Conservation (phyloP, 2,888 invertebrate genomes). For the Drosophila niveifrons region DNA sequence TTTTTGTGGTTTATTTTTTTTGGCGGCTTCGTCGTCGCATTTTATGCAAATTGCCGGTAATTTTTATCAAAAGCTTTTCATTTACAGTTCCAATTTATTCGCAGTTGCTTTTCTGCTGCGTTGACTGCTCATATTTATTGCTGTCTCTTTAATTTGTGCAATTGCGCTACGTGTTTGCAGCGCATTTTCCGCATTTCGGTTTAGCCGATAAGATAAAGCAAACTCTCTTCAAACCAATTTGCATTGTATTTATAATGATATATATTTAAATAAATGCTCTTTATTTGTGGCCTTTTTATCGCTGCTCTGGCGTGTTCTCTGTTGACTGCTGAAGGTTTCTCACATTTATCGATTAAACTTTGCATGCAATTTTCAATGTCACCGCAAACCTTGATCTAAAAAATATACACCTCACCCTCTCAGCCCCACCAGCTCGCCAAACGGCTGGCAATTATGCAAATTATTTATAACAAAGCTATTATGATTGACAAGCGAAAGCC, state of each 20-base stretch:
- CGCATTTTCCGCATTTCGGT: conserved; percentile 61
- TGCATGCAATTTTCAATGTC: conserved; percentile 76
- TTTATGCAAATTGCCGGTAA: conserved; percentile 73
- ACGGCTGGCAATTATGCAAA: conserved; percentile 60
- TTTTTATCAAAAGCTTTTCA: conserved; percentile 75
- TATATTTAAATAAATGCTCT: conserved; percentile 14
- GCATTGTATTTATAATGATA: conserved; percentile 19
- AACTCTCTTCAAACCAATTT: conserved; percentile 27
- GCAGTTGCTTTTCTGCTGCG: conserved; percentile 51
- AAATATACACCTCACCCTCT: conserved; percentile 8
- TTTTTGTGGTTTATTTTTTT: conserved; percentile 61
- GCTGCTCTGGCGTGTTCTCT: conserved; percentile 15
- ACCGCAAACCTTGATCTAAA: conserved; percentile 68
- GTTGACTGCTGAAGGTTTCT: conserved; percentile 50
- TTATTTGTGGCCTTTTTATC: conserved; percentile 3
- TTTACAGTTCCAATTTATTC: conserved; percentile 69
- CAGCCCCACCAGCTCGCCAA: conserved; percentile 13
- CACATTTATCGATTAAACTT: conserved; percentile 68
- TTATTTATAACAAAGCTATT: conserved; percentile 35
- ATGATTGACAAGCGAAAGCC: conserved; percentile 42
- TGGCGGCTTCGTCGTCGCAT: conserved; percentile 32
- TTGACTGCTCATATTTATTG: conserved; percentile 66
- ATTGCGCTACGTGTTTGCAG: conserved; percentile 57
- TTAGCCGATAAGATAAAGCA: conserved; percentile 27
- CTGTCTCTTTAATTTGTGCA: conserved; percentile 43